Evolutionary conservation across 2,113 vertebrate species (phyloP).

Genomic region (Crypturellus undulatus): DNA sequence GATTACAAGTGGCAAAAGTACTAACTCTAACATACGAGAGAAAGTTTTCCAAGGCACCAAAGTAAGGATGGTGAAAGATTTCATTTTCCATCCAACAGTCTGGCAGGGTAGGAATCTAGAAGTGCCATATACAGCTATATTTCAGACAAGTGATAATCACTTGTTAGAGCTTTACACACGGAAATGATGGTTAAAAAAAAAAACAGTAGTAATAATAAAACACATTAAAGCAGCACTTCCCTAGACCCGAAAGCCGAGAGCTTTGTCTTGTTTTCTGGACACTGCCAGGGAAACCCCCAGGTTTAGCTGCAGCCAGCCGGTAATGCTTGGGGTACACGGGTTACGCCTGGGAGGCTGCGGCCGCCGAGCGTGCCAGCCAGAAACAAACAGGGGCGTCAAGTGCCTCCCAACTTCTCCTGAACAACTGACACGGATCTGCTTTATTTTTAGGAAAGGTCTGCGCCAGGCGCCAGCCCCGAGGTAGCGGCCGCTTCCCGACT

Average conservation of each 20-base stretch:
- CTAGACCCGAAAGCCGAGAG: background rate
- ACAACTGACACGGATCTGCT: too few species aligned
- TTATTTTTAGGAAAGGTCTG: fast-evolving
- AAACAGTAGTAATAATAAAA: fast-evolving
- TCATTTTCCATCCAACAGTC: background rate
- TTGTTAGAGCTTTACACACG: background rate
- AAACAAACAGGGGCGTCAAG: fast-evolving
- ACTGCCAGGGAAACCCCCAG: fast-evolving
- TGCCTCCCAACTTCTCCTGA: fast-evolving
- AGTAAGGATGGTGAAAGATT: background rate
- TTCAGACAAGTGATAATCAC: background rate
- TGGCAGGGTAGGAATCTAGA: fast-evolving
- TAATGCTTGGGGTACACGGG: too few species aligned
- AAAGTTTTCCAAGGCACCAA: background rate
- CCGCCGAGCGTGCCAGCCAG: background rate
- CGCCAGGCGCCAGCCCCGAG: background rate
- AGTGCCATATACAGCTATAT: fast-evolving
- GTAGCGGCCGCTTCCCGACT: background rate
- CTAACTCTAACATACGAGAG: fast-evolving
- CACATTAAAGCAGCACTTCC: background rate
- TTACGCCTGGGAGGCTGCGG: background rate
- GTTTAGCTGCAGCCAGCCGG: background rate
- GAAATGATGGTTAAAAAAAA: fast-evolving
- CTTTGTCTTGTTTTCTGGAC: too few species aligned
- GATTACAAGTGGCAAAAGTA: background rate